Percentiles rank a stretch among this genome's conserved stretches.
phyloP scores from a whole-genome alignment of 2,113 vertebrate genomes.

The Reinhardtius hippoglossoides region DNA sequence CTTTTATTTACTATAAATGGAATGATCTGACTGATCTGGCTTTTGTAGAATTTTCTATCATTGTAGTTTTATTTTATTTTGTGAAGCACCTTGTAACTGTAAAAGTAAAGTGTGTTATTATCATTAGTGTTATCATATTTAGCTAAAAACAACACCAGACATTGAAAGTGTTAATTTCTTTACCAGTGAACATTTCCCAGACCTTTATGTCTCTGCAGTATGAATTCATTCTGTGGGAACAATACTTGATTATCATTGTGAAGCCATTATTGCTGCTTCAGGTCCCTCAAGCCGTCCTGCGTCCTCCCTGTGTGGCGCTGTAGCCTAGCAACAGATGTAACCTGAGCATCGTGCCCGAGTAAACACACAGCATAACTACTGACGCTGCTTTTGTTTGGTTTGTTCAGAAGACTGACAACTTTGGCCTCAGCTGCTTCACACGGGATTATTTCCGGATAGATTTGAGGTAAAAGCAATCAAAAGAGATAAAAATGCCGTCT shows the following conservation, averaged over 20 bases:
- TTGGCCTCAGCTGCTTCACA: neutral
- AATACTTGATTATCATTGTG: neutral
- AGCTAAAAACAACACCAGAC: too few species aligned
- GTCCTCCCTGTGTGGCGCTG: slow-evolving; percentile 17
- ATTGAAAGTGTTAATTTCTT: too few species aligned
- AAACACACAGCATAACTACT: slow-evolving; percentile 37
- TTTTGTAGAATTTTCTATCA: too few species aligned
- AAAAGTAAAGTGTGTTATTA: too few species aligned
- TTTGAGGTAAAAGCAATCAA: neutral
- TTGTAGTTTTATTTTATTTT: too few species aligned
- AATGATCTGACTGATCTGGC: neutral
- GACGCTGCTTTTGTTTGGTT: neutral
- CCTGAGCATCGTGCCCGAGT: slow-evolving; percentile 21
- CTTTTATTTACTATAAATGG: neutral
- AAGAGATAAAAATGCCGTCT: slow-evolving; percentile 31
- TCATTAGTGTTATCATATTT: too few species aligned
- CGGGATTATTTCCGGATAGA: neutral
- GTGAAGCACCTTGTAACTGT: neutral
- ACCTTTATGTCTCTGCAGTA: neutral
- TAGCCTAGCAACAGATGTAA: slow-evolving; percentile 61
- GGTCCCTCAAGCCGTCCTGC: neutral
- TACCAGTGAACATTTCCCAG: neutral
- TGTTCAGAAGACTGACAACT: slow-evolving; percentile 5
- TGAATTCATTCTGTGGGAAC: neutral
- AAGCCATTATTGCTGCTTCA: neutral